Evolutionary conservation across 2,797 vertebrate genomes (phyloP), one percentile per base, ranked within the genome.

Genomic region (Micropoecilia bifurca): DNA sequence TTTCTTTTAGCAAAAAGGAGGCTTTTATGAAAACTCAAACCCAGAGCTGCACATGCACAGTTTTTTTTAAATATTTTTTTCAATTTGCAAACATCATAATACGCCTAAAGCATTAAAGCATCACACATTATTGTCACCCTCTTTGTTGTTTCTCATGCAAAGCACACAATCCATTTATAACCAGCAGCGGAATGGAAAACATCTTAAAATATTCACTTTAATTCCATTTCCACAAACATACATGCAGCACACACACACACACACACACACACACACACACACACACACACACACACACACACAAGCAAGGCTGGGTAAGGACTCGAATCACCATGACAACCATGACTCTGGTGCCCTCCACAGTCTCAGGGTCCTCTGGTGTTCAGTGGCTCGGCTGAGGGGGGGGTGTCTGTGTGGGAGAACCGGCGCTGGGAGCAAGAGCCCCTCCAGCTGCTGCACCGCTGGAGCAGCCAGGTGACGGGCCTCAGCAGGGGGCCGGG

Each of bases 361-460:
- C 89, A 96, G 96, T 91, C 95, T 84, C 96, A 96, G 88, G 96
- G 96, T 93, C 96, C 96, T 57, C 91, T 96, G 92, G 92, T 96
- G 90, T 97, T 96, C 90, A 95, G 95, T 8, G 93, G 95, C 81
- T 96, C 96, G 0, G 89, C 90, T 0, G 95, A 96, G 14, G 96
- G 96, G 39, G 93, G 91, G 22, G 91, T 97, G 86, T 96, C 94
- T 63, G 95, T 96, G 91, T 97, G 96, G 96, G 95, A 95, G 91
- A 93, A 94, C 82, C 86, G 75, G 12, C 86, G 92, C 73, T 83
- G 78, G 10, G 82, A 90, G 66, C 86, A 79, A 28, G 90, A 95
- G 87, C 95, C 95, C 43, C 88, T 97, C 68, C 92, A 88, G 75
- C 93, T 93, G 76, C 90, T 96, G 66, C 92, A 95, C 50, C 90